Base-by-base conservation (phyloP, 1,140 invertebrate species). In the Saccostrea glomerata region DNA sequence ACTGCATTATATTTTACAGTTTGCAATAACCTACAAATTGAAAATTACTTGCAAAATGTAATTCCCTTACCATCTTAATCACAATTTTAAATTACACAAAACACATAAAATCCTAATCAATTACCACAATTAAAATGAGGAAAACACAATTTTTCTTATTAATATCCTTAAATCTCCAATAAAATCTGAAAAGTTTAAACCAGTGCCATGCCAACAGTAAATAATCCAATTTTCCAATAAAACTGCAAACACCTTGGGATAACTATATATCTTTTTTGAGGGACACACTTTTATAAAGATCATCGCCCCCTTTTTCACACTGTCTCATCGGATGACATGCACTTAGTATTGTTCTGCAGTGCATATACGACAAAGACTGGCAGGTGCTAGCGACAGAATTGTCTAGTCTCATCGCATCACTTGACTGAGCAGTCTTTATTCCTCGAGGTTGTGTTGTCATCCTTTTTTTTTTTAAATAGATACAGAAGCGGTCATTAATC, bases 291-390 rank as follows among this genome's bases (percentile, higher is more conserved):
- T 36, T 73, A 30, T 73, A 73, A 73, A 73, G 23, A 12, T 7
- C 13, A 25, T 73, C 9, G n/a, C 30, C 70, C 70, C 70, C 58
- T 13, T 30, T 25, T 73, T 73, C 30, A 30, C 70, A 73, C 70
- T 4, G 25, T 73, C 70, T 30, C 7, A 25, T 73, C 70, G 23
- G 70, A 73, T 73, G 70, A 73, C 70, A 73, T 73, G 70, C 70
- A 73, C 70, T 73, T 30, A 73, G 25, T 23, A 73, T 73, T 73
- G 70, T 73, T 73, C 70, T 73, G 70, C 70, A 36, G 25, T 73
- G 70, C 70, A 73, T 73, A 73, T 73, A 36, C 25, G 36, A 73
- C 70, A 73, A 73, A 73, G 70, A 25, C 25, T n/a, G 30, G 70
- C 70, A 73, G 70, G 70, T 73, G 70, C 15, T 73, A 13, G 25